These are phyloP conservation scores for Pseudopodoces humilis DNA, from an alignment of 2,113 vertebrate genomes.

Conservation along the genomic window DNA sequence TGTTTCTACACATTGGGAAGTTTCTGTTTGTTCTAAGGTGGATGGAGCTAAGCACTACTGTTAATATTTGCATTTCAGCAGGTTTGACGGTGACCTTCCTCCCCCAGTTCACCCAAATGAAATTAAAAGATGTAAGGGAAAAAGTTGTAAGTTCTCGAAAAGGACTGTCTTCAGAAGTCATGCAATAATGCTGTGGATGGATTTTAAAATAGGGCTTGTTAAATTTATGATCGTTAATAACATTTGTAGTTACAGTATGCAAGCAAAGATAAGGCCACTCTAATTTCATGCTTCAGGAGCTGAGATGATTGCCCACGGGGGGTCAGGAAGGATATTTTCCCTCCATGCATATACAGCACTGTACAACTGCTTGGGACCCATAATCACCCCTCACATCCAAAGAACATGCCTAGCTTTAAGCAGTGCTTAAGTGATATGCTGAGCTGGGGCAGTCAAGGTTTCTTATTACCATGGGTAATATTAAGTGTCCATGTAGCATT, in stretches of 20 bases:
- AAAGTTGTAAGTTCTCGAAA: background rate
- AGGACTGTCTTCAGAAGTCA: slow-evolving; percentile 17
- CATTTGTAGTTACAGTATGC: slow-evolving; percentile 67
- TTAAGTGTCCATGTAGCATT: background rate
- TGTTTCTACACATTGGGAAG: slow-evolving; percentile 17
- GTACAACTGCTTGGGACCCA: background rate
- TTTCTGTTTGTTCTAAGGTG: slow-evolving; percentile 42
- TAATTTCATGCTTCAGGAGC: slow-evolving; percentile 71
- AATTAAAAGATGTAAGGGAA: slow-evolving; percentile 38
- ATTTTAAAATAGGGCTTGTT: slow-evolving; percentile 52
- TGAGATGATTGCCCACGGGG: slow-evolving; percentile 66
- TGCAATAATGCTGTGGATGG: slow-evolving; percentile 2
- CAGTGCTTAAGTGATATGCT: background rate
- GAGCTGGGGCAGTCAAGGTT: background rate
- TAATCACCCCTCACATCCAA: background rate
- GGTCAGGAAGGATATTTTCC: slow-evolving; percentile 59
- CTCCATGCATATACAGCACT: background rate
- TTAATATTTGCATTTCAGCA: slow-evolving; percentile 52
- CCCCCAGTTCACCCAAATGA: slow-evolving; percentile 2
- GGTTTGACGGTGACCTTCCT: slow-evolving; percentile 5
- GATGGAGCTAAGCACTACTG: slow-evolving; percentile 3
- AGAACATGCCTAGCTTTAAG: background rate
- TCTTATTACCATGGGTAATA: background rate
- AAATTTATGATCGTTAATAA: slow-evolving; percentile 67
- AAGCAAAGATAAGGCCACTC: slow-evolving; percentile 66